phyloP scores from a whole-genome alignment of 2,113 vertebrate genomes.

The Hoplias malabaricus region DNA sequence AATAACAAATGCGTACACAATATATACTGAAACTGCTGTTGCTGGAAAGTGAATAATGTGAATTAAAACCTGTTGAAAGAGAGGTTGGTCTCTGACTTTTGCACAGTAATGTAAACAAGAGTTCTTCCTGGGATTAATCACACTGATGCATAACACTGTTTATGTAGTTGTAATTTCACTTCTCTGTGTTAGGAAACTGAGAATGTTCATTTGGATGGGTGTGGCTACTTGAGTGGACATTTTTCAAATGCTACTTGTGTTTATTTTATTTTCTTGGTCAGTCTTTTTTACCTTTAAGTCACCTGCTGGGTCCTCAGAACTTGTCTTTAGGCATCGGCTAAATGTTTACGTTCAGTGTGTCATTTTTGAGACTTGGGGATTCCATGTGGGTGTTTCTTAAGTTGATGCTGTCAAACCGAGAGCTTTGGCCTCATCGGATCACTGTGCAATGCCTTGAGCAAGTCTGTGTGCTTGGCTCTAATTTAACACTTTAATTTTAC shows the following conservation, averaged over 20 bases:
- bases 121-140: not conserved
- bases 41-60: too few species aligned
- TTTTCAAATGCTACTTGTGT: not conserved
- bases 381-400: not conserved
- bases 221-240: not conserved
- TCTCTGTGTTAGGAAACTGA: constrained; percentile 6
- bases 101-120: too few species aligned
- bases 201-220: constrained; percentile 16
- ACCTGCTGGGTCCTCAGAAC: constrained; percentile 5
- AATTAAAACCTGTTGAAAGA: too few species aligned
- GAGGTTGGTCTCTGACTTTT: too few species aligned
- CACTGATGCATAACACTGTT: not conserved
- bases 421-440: not conserved
- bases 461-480: not conserved
- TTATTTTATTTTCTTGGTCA: not conserved
- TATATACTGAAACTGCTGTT: too few species aligned
- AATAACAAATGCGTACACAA: too few species aligned
- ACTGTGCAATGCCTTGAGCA: constrained; percentile 10
- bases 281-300: not conserved
- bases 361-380: not conserved
- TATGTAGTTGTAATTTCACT: not conserved
- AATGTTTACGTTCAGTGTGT: not conserved
- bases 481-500: constrained; percentile 53
- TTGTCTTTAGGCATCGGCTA: not conserved
- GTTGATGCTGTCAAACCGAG: too few species aligned